Base-by-base conservation (phyloP, 2,888 invertebrate species). In the Acanthoscelides obtectus region DNA sequence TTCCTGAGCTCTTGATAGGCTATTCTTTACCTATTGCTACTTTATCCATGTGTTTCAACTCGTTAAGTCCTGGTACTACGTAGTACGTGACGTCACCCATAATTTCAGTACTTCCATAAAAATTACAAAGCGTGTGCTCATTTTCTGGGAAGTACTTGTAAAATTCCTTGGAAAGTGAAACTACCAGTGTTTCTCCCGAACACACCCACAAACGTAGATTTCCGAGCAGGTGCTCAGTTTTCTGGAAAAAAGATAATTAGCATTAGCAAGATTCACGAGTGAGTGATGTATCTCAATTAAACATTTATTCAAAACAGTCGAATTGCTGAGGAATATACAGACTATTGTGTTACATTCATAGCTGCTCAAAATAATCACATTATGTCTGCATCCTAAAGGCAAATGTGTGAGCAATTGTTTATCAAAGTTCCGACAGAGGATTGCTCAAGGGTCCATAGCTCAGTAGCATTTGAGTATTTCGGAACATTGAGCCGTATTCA, bases 1-100 rank as follows among this genome's bases (percentile, higher is more conserved):
- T n/a, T n/a, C n/a, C n/a, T n/a, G n/a, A n/a, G n/a, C n/a, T n/a
- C n/a, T n/a, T n/a, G n/a, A n/a, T n/a, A n/a, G n/a, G n/a, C 88
- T 12, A 93, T 45, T 12, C 17, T 87, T 87, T 84, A 93, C 95
- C 95, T 77, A 97, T 95, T 0, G 96, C 95, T 69, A 96, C 90
- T 77, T 93, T 93, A 8, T 90, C 89, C 72, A 88, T 86, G 72
- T 87, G 83, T 74, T 89, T 88, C 72, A 94, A 80, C 76, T 93
- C 91, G 3, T 87, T 87, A 19, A 86, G 81, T 69, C 87, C 88
- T 72, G 88, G 89, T 78, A 95, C 87, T 0, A 92, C 87, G 78
- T 92, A 91, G 80, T 90, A 95, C 0, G 95, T 95, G 1, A 96
- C 95, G 82, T 96, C 96, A 0, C 95, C 96, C 93, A 96, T 95